Evolutionary conservation across 2,113 vertebrate species (phyloP), one percentile per base, ranked within the genome.

Genomic region (Sterrhoptilus dennistouni): DNA sequence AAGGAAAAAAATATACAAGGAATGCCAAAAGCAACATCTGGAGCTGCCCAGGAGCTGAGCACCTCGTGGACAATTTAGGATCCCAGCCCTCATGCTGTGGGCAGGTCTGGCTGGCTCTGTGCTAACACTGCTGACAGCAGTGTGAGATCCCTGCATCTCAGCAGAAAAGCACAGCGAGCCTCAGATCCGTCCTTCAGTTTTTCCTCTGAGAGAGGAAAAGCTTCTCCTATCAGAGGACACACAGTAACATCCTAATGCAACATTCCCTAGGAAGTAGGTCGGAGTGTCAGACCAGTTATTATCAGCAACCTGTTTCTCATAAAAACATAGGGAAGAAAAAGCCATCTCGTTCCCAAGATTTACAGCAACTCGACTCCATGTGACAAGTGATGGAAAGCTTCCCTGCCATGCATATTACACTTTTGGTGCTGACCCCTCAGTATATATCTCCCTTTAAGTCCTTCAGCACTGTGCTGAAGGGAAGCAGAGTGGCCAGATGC

Each of bases 291-390:
- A 84, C 40, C 53, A 69, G 93, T 96, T 96, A 93, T 93, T 96
- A 97, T 96, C 96, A 89, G 92, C 94, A 96, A 96, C 90, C 90
- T 94, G 96, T 95, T 97, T 95, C 95, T 96, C 90, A 95, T 93
- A 92, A 97, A 96, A 96, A 96, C 92, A 89, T 52, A 84, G 44
- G 12, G 69, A 90, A 92, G 90, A 78, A 89, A 96, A 96, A 97
- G 79, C 10, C 68, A 45, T 94, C 95, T 92, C 76, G 80, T 94
- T 96, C 86, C 85, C 82, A 89, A 96, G 96, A 96, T 96, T 94
- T 96, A 93, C 84, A 89, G 92, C 92, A 94, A 96, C 93, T 82
- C 89, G 95, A 94, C 83, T 97, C 60, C 61, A 5, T 78, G 33
- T 90, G 93, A 93, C 90, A 95, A 61, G 88, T 94, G 96, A 97